Evolutionary conservation across 2,888 invertebrate genomes (phyloP).

Genomic region (Acanthococcus lagerstroemiae): DNA sequence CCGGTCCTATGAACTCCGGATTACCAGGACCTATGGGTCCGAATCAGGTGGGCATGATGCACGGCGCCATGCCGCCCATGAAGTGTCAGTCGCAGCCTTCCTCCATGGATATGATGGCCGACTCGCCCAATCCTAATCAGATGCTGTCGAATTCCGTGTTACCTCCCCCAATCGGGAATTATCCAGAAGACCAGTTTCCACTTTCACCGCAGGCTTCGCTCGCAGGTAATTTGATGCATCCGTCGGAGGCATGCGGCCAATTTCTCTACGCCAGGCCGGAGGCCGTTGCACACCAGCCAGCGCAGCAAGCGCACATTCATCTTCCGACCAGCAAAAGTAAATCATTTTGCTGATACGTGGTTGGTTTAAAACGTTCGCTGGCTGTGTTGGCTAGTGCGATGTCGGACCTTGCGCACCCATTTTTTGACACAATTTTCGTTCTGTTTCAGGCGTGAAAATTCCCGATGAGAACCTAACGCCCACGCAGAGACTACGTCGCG

Average conservation of each 20-base stretch:
- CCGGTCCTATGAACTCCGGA: conserved; percentile 11
- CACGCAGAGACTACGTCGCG: conserved; percentile 86
- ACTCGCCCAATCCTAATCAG: conserved; percentile 15
- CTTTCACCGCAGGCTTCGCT: conserved; percentile 22
- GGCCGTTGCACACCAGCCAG: too few relatives aligned
- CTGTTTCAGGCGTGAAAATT: conserved; percentile 73
- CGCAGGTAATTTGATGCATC: conserved; percentile 9
- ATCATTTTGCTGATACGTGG: too few relatives aligned
- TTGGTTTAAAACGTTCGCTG: too few relatives aligned
- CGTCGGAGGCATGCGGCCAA: too few relatives aligned
- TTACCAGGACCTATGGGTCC: conserved; percentile 27
- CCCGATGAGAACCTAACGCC: conserved; percentile 94
- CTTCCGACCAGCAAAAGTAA: too few relatives aligned
- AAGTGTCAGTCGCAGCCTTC: conserved; percentile 7
- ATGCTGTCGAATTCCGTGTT: conserved; percentile 20
- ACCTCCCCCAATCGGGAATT: conserved; percentile 19
- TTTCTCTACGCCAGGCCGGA: too few relatives aligned
- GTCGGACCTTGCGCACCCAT: too few relatives aligned
- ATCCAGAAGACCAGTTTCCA: conserved; percentile 10
- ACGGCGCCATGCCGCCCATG: conserved; percentile 12
- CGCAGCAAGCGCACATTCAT: too few relatives aligned
- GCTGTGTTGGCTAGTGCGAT: too few relatives aligned
- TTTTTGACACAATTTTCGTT: too few relatives aligned
- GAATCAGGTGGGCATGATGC: conserved; percentile 16
- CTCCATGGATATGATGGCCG: conserved; percentile 22